Evolutionary conservation across 2,113 vertebrate species (phyloP).

Genomic region (Eurystomus gularis): DNA sequence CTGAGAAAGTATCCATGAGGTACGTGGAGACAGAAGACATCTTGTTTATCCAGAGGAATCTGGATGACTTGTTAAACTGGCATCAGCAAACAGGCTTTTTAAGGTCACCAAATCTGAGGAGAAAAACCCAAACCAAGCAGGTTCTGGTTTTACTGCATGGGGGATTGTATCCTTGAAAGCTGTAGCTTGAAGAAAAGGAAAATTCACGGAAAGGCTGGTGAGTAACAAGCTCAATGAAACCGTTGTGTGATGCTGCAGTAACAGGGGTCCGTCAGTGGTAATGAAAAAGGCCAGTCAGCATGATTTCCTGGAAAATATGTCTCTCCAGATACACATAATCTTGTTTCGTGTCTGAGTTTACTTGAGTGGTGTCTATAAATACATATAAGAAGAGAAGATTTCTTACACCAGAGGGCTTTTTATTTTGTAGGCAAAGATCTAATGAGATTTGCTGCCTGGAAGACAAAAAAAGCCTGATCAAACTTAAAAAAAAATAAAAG

Average conservation of each 20-base stretch:
- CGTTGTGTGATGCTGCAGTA: not conserved
- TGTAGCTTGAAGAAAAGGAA: not conserved
- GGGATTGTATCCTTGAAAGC: not conserved
- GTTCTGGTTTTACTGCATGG: not conserved
- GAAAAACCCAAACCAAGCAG: not conserved
- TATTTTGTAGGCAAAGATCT: not conserved
- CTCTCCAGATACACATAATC: slow-evolving; percentile 37
- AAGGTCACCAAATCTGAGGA: not conserved
- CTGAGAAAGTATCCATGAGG: not conserved
- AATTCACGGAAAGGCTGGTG: slow-evolving; percentile 14
- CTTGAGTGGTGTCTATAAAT: slow-evolving; percentile 43
- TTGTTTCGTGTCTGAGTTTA: slow-evolving; percentile 22
- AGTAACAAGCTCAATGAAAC: slow-evolving; percentile 3
- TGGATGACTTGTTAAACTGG: not conserved
- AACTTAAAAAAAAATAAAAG: not conserved
- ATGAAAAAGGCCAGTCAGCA: slow-evolving; percentile 1
- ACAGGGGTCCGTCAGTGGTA: not conserved
- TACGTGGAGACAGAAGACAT: not conserved
- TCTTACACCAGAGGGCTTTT: not conserved
- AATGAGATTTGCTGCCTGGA: not conserved
- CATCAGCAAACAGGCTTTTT: not conserved
- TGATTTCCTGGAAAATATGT: slow-evolving; percentile 34
- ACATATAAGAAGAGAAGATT: not conserved
- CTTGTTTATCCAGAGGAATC: not conserved
- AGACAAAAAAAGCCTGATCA: not conserved